Evolutionary conservation across 2,797 vertebrate genomes (phyloP), one percentile per base, ranked within the genome.

Genomic region (Selene dorsalis): DNA sequence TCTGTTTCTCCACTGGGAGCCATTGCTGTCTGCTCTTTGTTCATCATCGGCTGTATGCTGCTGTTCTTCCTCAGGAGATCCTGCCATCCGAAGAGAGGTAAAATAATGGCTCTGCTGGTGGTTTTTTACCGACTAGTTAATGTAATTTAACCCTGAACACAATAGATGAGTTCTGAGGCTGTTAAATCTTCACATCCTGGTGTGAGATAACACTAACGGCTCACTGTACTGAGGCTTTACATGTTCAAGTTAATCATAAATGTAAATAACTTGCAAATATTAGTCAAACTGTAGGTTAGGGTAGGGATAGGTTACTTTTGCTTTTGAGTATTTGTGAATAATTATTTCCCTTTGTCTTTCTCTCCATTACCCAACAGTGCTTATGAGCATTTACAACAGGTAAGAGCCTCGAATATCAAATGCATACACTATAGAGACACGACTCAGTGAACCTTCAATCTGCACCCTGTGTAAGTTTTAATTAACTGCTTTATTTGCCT

Each of bases 41-140:
- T 97, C 92, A 88, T 97, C 89, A 97, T 99, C 39, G 71, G 95
- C 84, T 94, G 91, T 57, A 95, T 97, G 94, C 79, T 94, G 84
- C 86, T 97, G 87, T 89, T 98, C 74, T 93, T 97, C 80, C 69
- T 98, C 63, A 96, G 94, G 94, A 97, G 93, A 94, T 95, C 89
- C 78, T 99, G 95, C 75, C 95, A 94, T 86, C 96, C 97, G 8
- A 93, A 94, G 75, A 96, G 93, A 96, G 96, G 98, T 98, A 38
- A 71, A 78, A 62, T 12, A 4, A 39, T 20, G 0, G 28, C 30
- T 62, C 57, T 70, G 39, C 60, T 17, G 20, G 12, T 52, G 6
- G 6, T 56, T 77, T 76, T 53, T 13, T 60, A n/a, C 17, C 35
- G 11, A 13, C 32, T 32, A 18, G 32, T 35, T 11, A 16, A 45